Conservation (phyloP, 2,113 vertebrate species). For the Beaufortia kweichowensis region DNA sequence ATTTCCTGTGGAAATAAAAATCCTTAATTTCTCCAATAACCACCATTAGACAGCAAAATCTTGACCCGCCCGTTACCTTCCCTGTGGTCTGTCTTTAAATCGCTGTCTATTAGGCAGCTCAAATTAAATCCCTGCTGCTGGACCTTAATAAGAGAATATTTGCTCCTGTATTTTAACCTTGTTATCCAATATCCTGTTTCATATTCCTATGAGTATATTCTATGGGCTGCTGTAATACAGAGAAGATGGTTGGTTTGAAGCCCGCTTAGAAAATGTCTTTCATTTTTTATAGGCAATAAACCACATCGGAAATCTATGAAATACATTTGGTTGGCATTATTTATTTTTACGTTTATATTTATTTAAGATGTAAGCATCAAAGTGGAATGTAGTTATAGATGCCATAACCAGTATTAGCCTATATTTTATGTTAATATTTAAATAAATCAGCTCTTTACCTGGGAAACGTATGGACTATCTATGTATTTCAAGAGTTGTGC, state of each 20-base stretch:
- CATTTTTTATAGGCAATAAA: too few species aligned
- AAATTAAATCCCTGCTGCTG: conserved; percentile 69
- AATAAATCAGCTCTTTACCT: background rate
- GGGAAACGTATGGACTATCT: background rate
- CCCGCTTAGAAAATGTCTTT: background rate
- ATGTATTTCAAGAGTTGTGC: too few species aligned
- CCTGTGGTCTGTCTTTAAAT: conserved; percentile 67
- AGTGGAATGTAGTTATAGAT: too few species aligned
- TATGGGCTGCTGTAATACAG: conserved; percentile 40
- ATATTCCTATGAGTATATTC: conserved; percentile 57
- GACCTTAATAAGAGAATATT: conserved; percentile 73
- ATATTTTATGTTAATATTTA: too few species aligned
- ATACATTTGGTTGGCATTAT: too few species aligned
- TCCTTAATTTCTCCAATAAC: conserved; percentile 72
- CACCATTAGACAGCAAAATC: conserved; percentile 71
- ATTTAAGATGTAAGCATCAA: too few species aligned
- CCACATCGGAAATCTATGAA: background rate
- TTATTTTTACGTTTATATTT: background rate
- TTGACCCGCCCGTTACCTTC: conserved; percentile 74
- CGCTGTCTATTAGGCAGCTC: conserved; percentile 73
- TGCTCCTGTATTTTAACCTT: conserved; percentile 70
- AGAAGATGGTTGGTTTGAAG: background rate
- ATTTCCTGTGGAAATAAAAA: conserved; percentile 74
- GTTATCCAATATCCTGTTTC: conserved; percentile 75
- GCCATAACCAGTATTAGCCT: too few species aligned